Evolutionary conservation across 2,888 invertebrate species (phyloP), one percentile per base, ranked within the genome.

Genomic region (Ormyrus labotus): DNA sequence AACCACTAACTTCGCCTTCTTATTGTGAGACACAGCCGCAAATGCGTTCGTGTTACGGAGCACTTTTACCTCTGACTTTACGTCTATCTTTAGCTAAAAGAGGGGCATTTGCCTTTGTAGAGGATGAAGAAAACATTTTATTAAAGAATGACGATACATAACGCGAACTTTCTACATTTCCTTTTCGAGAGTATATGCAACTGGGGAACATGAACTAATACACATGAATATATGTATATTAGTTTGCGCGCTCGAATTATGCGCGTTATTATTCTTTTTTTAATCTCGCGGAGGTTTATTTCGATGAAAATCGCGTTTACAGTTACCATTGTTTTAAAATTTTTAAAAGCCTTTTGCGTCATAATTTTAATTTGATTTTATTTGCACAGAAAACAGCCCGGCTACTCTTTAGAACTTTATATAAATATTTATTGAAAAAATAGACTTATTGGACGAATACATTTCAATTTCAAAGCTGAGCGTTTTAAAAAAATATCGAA

Each of bases 1-100:
- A 55, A 11, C 64, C 55, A 73, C 73, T 73, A 73, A 73, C 47
- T 55, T 73, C 10, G 55, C 9, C 47, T 47, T 64, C 73, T 73
- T 73, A 73, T 64, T 64, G 19, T 64, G n/a, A 55, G 63, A 55
- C 64, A 34, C 34, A 34, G 4, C 34, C 11, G 47, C 73, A 48
- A 73, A 48, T 53, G 48, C 47, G 53, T 53, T 64, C 71, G 60
- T 71, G 71, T 71, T 61, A 71, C 61, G 71, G 19, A 45, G 45
- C 51, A 71, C 71, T 71, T 71, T 71, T 71, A 60, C 70, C 61
- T 34, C 34, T 34, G 34, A 34, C 34, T 34, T 34, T 34, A 34
- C 34, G 34, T 34, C 34, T 51, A 72, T 61, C 34, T 60, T 61
- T 61, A n/a, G 51, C 5, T 61, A 61, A 48, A 72, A 34, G 60